phyloP scores from a whole-genome alignment of 2,113 vertebrate species.

The Clarias magur region DNA sequence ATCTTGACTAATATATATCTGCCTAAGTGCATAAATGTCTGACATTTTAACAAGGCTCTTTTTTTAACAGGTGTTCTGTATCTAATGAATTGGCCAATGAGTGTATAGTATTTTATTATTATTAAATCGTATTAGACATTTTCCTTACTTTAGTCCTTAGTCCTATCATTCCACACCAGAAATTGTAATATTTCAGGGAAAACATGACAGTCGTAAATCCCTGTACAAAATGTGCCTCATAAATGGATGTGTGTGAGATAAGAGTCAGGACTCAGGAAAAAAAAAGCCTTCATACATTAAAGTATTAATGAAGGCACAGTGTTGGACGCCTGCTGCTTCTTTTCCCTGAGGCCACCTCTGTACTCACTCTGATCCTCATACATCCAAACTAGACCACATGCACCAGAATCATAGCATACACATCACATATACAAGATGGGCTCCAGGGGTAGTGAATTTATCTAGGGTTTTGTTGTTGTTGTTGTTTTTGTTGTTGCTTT shows the following conservation, averaged over 20 bases:
- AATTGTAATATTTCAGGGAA: not conserved
- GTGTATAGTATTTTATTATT: not conserved
- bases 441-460: not conserved
- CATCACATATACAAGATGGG: not conserved
- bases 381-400: slow-evolving; percentile 1
- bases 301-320: slow-evolving; percentile 21
- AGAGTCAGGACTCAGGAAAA: not conserved
- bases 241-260: not conserved
- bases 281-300: not conserved
- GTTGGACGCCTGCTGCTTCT: slow-evolving; percentile 25
- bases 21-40: too few species aligned
- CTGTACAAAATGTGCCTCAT: not conserved
- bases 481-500: not conserved
- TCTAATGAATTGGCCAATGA: too few species aligned
- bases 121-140: too few species aligned
- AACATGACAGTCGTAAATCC: slow-evolving; percentile 2
- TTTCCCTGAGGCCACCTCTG: slow-evolving; percentile 11
- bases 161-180: not conserved
- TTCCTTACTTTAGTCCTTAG: not conserved
- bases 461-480: too few species aligned
- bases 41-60: too few species aligned
- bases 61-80: too few species aligned
- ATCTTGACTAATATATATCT: too few species aligned
- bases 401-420: not conserved
- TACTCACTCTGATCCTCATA: slow-evolving; percentile 17